Percentiles rank a stretch among this genome's conserved stretches.
These are phyloP conservation scores for Thamnophis elegans DNA, from an alignment of 2,797 vertebrate species.

Conservation along the genomic window DNA sequence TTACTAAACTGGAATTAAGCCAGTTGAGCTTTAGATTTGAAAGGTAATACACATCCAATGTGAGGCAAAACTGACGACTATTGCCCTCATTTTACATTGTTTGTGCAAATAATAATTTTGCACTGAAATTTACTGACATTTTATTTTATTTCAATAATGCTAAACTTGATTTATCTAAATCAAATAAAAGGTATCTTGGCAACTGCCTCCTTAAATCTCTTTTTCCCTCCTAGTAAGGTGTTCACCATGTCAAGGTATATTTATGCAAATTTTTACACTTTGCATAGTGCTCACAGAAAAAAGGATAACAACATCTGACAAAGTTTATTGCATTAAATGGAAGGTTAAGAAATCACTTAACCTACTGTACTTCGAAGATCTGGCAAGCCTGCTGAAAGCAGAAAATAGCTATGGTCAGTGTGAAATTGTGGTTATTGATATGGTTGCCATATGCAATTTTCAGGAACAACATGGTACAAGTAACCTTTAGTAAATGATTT, in stretches of 20 bases:
- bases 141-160: conserved; percentile 42
- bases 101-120: neutral
- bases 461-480: conserved; percentile 23
- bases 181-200: conserved; percentile 60
- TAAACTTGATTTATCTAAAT: conserved; percentile 38
- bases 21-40: neutral
- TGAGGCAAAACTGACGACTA: neutral
- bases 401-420: conserved; percentile 30
- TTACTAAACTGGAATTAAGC: neutral
- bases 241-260: conserved; percentile 38
- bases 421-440: conserved; percentile 54
- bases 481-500: conserved; percentile 56
- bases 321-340: conserved; percentile 61
- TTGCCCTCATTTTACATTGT: neutral
- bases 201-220: neutral
- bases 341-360: conserved; percentile 58
- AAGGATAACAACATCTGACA: conserved; percentile 59
- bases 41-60: neutral
- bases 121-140: neutral
- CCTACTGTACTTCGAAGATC: conserved; percentile 22
- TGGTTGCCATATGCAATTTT: conserved; percentile 42
- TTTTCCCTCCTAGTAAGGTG: conserved; percentile 22
- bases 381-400: conserved; percentile 40
- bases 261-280: conserved; percentile 34
- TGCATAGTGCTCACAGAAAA: conserved; percentile 31